These are phyloP conservation scores for Brachyrhaphis roseni DNA, from an alignment of 2,797 vertebrate genomes.

Conservation along the genomic window DNA sequence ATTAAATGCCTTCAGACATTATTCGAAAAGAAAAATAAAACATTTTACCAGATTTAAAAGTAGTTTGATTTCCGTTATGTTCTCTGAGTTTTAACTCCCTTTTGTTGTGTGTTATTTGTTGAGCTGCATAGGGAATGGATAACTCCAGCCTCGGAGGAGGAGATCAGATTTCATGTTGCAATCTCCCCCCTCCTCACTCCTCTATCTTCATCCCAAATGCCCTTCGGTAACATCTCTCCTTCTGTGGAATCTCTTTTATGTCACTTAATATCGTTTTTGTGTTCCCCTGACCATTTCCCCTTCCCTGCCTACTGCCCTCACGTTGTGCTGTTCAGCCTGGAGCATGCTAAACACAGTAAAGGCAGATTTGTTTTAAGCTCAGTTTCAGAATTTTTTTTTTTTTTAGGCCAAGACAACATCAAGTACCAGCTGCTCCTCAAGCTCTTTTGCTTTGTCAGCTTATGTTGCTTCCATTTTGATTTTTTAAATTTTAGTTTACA, in stretches of 20 bases:
- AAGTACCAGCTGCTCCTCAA: background rate
- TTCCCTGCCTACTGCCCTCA: constrained; percentile 31
- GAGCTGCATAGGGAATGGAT: constrained; percentile 56
- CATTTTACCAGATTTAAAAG: constrained; percentile 29
- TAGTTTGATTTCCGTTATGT: constrained; percentile 28
- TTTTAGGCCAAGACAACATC: background rate
- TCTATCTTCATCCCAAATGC: constrained; percentile 55
- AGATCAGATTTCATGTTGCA: constrained; percentile 66
- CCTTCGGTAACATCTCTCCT: constrained; percentile 60
- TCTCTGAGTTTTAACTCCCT: constrained; percentile 26
- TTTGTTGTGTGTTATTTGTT: constrained; percentile 62
- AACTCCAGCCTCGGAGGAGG: constrained; percentile 49
- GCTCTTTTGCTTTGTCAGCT: background rate
- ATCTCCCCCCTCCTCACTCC: constrained; percentile 23
- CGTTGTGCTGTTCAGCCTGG: constrained; percentile 34
- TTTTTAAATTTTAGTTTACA: background rate
- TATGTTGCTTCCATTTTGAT: background rate
- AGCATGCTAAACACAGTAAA: constrained; percentile 48
- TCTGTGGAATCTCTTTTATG: constrained; percentile 69
- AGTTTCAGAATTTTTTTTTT: constrained; percentile 41
- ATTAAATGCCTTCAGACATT: constrained; percentile 27
- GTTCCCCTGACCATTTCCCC: constrained; percentile 48
- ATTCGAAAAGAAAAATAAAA: background rate
- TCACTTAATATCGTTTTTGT: constrained; percentile 65
- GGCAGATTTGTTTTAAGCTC: constrained; percentile 63